Conservation (phyloP, 1,140 invertebrate species). For the Philaenus spumarius region DNA sequence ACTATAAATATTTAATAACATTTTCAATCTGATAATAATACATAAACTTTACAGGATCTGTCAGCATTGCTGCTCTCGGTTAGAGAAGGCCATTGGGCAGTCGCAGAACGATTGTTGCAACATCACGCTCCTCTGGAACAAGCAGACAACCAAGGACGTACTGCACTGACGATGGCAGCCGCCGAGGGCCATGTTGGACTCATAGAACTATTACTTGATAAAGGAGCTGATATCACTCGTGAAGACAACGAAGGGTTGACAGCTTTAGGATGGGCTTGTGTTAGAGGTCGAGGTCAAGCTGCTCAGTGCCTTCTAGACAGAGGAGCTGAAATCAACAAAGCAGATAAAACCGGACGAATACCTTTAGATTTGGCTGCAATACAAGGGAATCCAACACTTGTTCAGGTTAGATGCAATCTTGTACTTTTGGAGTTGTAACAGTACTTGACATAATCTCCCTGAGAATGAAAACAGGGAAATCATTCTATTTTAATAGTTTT, state of each 20-base stretch:
- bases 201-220: constrained; percentile 77
- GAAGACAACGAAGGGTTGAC: constrained; percentile 83
- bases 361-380: constrained; percentile 86
- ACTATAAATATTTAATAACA: too few relatives aligned
- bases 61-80: constrained; percentile 79
- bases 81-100: constrained; percentile 80
- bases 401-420: too few relatives aligned
- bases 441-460: too few relatives aligned
- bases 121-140: constrained; percentile 54
- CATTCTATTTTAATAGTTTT: too few relatives aligned
- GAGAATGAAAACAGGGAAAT: too few relatives aligned
- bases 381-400: constrained; percentile 55
- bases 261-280: constrained; percentile 84
- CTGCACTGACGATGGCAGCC: constrained; percentile 81
- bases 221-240: constrained; percentile 68
- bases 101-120: constrained; percentile 66
- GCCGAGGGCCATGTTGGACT: constrained; percentile 84
- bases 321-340: constrained; percentile 72
- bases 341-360: constrained; percentile 77
- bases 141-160: constrained; percentile 57
- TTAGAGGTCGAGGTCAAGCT: constrained; percentile 72
- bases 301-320: constrained; percentile 73
- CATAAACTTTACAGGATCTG: too few relatives aligned
- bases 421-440: too few relatives aligned
- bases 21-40: too few relatives aligned